phyloP scores from a whole-genome alignment of 2,113 vertebrate genomes.

The Struthidea cinerea region DNA sequence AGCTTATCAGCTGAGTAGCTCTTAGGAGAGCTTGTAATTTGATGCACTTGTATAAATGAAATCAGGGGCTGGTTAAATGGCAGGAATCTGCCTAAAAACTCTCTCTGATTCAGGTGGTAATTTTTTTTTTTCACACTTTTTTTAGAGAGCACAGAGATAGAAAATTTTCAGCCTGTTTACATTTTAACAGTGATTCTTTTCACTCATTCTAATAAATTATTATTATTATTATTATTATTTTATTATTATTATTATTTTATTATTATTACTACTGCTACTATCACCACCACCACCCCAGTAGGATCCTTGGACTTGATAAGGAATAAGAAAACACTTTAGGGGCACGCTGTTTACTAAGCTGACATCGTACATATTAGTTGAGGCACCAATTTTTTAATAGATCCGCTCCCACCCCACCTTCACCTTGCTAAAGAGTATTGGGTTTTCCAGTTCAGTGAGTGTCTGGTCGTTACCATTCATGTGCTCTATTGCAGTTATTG shows the following conservation, averaged over 20 bases:
- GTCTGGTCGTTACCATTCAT: background rate
- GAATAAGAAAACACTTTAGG: background rate
- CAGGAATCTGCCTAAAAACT: background rate
- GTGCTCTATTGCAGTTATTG: background rate
- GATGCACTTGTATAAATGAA: background rate
- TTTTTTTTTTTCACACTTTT: background rate
- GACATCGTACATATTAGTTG: background rate
- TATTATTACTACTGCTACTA: background rate
- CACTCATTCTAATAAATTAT: background rate
- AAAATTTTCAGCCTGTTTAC: background rate
- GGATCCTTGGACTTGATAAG: background rate
- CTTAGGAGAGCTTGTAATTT: background rate
- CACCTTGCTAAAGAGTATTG: background rate
- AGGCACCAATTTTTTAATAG: background rate
- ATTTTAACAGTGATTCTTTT: background rate
- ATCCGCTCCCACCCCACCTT: background rate
- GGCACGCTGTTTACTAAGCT: background rate
- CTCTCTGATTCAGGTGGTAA: background rate
- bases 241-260: background rate
- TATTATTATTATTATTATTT: background rate
- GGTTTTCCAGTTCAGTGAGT: background rate
- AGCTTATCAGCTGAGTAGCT: background rate
- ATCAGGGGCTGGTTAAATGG: background rate
- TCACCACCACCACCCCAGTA: constrained; percentile 3
- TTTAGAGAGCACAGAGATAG: background rate